A percentile compares a stretch with the other conserved stretches of the same genome.
These are phyloP conservation scores for Orthonevra nobilis DNA, from an alignment of 2,888 invertebrate species.

Conservation along the genomic window DNA sequence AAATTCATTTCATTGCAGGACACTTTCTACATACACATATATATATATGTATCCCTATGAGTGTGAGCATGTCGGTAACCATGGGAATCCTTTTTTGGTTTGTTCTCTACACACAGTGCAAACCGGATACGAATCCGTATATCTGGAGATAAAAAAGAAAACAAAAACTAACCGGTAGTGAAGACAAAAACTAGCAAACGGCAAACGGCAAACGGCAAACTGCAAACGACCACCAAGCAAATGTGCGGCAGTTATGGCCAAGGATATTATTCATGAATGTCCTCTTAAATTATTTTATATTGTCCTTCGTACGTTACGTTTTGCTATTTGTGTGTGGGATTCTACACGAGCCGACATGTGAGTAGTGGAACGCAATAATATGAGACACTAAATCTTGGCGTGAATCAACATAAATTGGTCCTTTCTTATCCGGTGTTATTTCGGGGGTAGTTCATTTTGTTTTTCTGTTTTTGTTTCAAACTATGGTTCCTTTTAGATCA, in stretches of 20 bases:
- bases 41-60: too few species aligned
- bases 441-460: background rate
- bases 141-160: background rate
- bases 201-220: background rate
- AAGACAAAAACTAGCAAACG: conserved; percentile 39
- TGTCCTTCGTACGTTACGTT: conserved; percentile 42
- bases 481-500: conserved; percentile 27
- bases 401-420: conserved; percentile 68
- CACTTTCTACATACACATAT: too few species aligned
- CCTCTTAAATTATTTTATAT: conserved; percentile 70
- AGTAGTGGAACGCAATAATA: conserved; percentile 60
- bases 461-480: background rate
- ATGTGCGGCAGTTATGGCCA: conserved; percentile 50
- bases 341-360: too few species aligned
- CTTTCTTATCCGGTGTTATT: conserved; percentile 51
- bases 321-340: background rate
- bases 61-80: too few species aligned
- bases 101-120: conserved; percentile 6
- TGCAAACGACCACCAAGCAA: conserved; percentile 13
- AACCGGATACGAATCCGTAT: conserved; percentile 22
- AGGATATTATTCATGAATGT: conserved; percentile 67
- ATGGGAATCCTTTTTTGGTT: conserved; percentile 21
- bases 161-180: background rate
- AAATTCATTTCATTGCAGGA: conserved; percentile 66
- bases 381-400: conserved; percentile 61